Percentiles rank a stretch among this genome's conserved stretches.
These are phyloP conservation scores for Loris lydekkerianus DNA, from an alignment of 2,797 vertebrate genomes.

Conservation along the genomic window DNA sequence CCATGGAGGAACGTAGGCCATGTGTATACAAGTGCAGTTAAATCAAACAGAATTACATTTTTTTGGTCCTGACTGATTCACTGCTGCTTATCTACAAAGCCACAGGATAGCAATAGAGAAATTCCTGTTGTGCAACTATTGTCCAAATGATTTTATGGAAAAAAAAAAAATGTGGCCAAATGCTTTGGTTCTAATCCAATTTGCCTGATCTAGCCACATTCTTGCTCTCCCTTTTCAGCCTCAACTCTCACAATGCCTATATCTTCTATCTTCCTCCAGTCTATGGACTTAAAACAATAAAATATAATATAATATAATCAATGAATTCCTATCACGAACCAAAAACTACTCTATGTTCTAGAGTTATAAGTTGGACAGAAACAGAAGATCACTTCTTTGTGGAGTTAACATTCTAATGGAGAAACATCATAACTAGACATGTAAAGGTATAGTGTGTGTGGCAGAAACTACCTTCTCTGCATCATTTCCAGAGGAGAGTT, in stretches of 20 bases:
- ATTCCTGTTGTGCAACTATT: slow-evolving; percentile 74
- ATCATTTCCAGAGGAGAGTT: not conserved
- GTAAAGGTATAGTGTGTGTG: not conserved
- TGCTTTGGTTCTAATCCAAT: slow-evolving; percentile 50
- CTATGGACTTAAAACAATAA: not conserved
- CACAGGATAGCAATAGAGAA: slow-evolving; percentile 73
- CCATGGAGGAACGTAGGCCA: not conserved
- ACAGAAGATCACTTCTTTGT: not conserved
- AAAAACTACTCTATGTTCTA: not conserved
- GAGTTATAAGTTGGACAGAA: not conserved
- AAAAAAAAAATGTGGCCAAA: not conserved
- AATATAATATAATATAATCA: not conserved
- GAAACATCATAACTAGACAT: not conserved
- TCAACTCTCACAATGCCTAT: not conserved
- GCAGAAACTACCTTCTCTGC: not conserved
- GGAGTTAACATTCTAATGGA: not conserved
- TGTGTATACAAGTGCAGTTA: slow-evolving; percentile 66
- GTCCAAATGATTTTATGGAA: slow-evolving; percentile 57
- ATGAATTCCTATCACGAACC: not conserved
- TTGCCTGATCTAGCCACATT: slow-evolving; percentile 2
- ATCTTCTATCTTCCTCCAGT: not conserved
- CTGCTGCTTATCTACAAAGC: slow-evolving; percentile 79
- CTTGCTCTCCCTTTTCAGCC: not conserved
- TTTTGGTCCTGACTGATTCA: slow-evolving; percentile 57
- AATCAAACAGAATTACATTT: slow-evolving; percentile 78